Percentiles rank a stretch among this genome's conserved stretches.
These are phyloP conservation scores for Criorhina ranunculi DNA, from an alignment of 2,888 invertebrate species.

Conservation along the genomic window DNA sequence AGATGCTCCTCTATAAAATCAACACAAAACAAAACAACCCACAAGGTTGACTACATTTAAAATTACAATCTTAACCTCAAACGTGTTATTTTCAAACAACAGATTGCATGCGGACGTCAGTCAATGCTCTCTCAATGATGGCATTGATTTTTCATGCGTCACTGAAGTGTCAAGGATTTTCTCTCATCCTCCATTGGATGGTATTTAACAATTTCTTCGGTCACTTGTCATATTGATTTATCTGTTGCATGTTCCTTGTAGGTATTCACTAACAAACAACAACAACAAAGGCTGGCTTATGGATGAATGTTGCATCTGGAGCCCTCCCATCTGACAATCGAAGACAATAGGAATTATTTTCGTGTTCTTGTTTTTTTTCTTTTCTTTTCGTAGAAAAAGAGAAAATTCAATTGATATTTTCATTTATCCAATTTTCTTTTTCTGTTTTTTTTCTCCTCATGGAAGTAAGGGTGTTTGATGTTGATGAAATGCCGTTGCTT, in stretches of 20 bases:
- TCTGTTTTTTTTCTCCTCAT: too few relatives aligned
- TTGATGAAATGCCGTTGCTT: conserved; percentile 2
- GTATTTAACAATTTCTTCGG: conserved; percentile 20
- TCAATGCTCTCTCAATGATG: conserved; percentile 23
- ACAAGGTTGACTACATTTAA: too few relatives aligned
- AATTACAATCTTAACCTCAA: too few relatives aligned
- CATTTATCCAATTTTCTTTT: background rate
- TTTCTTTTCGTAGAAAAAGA: conserved; percentile 34
- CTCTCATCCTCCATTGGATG: conserved; percentile 21
- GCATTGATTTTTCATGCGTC: conserved; percentile 60
- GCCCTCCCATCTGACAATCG: conserved; percentile 49
- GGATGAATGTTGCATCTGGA: conserved; percentile 28
- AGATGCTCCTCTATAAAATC: too few relatives aligned
- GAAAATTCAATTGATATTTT: conserved; percentile 30
- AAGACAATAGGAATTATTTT: conserved; percentile 52
- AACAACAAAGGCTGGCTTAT: conserved; percentile 1
- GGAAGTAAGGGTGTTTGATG: background rate
- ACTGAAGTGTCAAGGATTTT: conserved; percentile 43
- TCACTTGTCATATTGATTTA: conserved; percentile 72
- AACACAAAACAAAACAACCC: too few relatives aligned
- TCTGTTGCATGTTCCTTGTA: conserved; percentile 64
- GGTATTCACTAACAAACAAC: too few relatives aligned
- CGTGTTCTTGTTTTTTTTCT: background rate
- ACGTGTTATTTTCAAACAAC: background rate
- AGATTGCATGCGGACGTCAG: conserved; percentile 51